Percentiles rank a stretch among this genome's conserved stretches.
Conservation (phyloP, 2,888 invertebrate genomes). For the Nephrotoma appendiculata region DNA sequence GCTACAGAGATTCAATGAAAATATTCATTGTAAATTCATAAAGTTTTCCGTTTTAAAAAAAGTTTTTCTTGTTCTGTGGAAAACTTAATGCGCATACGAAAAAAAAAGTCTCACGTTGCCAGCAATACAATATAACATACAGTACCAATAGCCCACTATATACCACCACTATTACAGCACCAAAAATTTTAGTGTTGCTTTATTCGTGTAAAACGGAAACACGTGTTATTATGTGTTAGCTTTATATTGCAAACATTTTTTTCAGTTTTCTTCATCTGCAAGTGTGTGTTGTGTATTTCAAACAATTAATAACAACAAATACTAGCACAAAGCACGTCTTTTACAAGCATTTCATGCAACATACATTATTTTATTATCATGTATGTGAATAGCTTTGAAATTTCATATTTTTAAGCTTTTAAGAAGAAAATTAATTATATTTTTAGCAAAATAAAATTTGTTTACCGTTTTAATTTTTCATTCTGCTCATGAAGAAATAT, state of each 20-base stretch:
- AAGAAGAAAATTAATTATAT: neutral
- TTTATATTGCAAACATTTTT: neutral
- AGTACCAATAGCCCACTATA: neutral
- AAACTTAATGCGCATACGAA: neutral
- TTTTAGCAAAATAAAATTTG: neutral
- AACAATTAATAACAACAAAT: neutral
- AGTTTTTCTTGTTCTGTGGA: neutral
- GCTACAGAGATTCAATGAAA: neutral
- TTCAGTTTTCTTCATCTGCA: neutral
- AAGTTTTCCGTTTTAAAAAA: neutral
- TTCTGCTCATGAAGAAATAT: no score
- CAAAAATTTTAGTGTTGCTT: neutral
- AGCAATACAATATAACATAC: neutral
- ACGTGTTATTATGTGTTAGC: neutral
- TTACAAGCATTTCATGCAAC: neutral
- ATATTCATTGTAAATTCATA: neutral
- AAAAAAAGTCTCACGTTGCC: neutral
- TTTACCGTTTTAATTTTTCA: neutral
- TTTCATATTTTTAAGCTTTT: neutral
- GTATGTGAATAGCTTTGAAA: neutral
- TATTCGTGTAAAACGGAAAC: neutral
- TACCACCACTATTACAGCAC: neutral
- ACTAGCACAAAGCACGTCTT: neutral
- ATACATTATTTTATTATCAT: neutral
- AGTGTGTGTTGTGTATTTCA: neutral